Percentiles rank a stretch among this genome's conserved stretches.
These are phyloP conservation scores for Pardalotus punctatus DNA, from an alignment of 2,113 vertebrate species.

Conservation along the genomic window DNA sequence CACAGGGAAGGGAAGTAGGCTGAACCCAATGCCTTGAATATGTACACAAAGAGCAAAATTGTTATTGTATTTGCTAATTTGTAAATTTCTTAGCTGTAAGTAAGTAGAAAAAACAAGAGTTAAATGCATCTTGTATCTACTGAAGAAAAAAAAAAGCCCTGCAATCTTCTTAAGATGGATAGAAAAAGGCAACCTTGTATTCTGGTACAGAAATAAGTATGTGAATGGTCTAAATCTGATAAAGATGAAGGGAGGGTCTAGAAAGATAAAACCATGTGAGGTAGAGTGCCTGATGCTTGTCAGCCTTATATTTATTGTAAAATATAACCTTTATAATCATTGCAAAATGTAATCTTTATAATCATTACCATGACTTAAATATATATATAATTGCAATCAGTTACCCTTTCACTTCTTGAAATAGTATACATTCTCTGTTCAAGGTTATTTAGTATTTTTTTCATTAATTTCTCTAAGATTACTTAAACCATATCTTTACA, in stretches of 20 bases:
- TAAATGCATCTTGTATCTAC: neutral
- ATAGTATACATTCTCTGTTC: neutral
- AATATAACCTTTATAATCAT: neutral
- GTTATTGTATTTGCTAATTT: neutral
- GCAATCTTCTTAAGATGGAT: neutral
- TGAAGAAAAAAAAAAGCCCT: neutral
- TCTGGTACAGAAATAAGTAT: neutral
- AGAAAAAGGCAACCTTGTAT: neutral
- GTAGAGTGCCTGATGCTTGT: neutral
- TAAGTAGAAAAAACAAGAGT: neutral
- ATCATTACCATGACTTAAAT: slow-evolving; percentile 27
- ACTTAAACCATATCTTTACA: neutral
- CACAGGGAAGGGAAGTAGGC: neutral
- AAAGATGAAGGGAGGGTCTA: neutral
- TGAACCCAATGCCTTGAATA: neutral
- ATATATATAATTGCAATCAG: slow-evolving; percentile 27
- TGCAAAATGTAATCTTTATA: neutral
- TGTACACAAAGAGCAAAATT: neutral
- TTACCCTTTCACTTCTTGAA: neutral
- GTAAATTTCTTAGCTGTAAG: neutral
- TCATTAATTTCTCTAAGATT: neutral
- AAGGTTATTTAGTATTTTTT: neutral
- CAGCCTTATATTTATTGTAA: neutral
- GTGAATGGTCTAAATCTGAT: neutral
- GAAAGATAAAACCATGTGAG: neutral